Evolutionary conservation across 2,888 invertebrate species (phyloP).

Genomic region (Mongoloraphidia duomilia): DNA sequence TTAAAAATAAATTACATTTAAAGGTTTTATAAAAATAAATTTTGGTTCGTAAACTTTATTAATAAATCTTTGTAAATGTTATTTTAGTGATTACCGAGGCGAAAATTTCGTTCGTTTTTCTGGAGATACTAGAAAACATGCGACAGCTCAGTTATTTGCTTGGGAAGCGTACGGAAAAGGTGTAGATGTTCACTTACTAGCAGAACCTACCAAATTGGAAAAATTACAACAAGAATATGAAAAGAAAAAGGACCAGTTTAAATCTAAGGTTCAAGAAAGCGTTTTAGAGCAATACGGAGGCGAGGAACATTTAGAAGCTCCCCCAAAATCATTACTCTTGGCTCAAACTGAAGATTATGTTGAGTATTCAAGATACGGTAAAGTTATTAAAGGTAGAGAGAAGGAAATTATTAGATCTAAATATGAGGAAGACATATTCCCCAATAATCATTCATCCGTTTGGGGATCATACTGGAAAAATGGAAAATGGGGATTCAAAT

Average conservation of each 20-base stretch:
- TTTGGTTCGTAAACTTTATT: too few species aligned
- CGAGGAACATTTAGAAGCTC: constrained; percentile 75
- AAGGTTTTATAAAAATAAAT: too few species aligned
- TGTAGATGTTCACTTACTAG: constrained; percentile 87
- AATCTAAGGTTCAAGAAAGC: constrained; percentile 68
- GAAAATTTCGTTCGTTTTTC: constrained; percentile 93
- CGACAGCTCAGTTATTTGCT: constrained; percentile 86
- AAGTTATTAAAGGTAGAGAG: constrained; percentile 74
- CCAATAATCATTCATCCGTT: constrained; percentile 86
- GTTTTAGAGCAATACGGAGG: constrained; percentile 92
- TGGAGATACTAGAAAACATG: constrained; percentile 86
- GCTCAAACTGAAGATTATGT: constrained; percentile 95
- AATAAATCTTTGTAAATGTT: not conserved
- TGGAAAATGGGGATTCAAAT: constrained; percentile 92
- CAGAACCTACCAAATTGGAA: constrained; percentile 96
- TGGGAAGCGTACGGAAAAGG: constrained; percentile 94
- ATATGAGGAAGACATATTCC: constrained; percentile 87
- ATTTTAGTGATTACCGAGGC: constrained; percentile 59
- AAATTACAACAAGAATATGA: constrained; percentile 79
- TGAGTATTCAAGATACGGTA: constrained; percentile 89
- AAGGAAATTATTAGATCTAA: constrained; percentile 70
- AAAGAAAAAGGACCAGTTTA: constrained; percentile 78
- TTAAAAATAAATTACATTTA: not conserved
- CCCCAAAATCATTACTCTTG: constrained; percentile 74
- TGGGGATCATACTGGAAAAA: constrained; percentile 95